Evolutionary conservation across 2,888 invertebrate species (phyloP), one percentile per base, ranked within the genome.

Genomic region (Hofmannophila pseudospretella): DNA sequence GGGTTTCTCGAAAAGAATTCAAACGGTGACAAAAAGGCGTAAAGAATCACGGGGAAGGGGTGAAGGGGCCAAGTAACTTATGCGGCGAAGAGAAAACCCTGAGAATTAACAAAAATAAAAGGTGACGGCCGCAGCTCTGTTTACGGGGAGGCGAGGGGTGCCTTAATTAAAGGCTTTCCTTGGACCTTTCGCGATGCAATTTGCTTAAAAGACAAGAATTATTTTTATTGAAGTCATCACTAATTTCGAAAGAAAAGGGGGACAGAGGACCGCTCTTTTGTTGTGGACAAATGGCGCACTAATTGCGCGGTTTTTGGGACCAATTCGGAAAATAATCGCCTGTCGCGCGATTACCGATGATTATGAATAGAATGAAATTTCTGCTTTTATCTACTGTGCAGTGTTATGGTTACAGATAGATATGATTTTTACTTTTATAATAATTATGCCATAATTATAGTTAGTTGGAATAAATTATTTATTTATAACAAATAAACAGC

Each of bases 201-300:
- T 86, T 86, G 84, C 78, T 61, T 85, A 84, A 85, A 86, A 85
- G 86, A 86, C 85, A 84, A 82, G 86, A 86, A 86, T 86, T 86
- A 86, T 86, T 86, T 86, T 86, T 86, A 86, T 86, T 86, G 86
- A 85, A 86, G 86, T 84, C 86, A 86, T 86, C 86, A 85, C 85
- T 86, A 86, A 86, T 86, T 86, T 85, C 67, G 57, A 54, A 62
- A 69, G 70, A 74, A 73, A 72, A 66, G 67, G 67, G 67, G 69
- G 60, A 57, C 46, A 47, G 45, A 52, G 46, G 63, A 52, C 58
- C 53, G 61, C 47, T 56, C 79, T 62, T 77, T 86, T 86, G 85
- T 86, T 81, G 67, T 70, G 74, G 71, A 71, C 77, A 72, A 86
- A 86, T 84, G 81, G 78, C 60, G 56, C 65, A 58, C 64, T 82